Base-by-base conservation (phyloP, 2,113 vertebrate species). In the Seriola rivoliana region DNA sequence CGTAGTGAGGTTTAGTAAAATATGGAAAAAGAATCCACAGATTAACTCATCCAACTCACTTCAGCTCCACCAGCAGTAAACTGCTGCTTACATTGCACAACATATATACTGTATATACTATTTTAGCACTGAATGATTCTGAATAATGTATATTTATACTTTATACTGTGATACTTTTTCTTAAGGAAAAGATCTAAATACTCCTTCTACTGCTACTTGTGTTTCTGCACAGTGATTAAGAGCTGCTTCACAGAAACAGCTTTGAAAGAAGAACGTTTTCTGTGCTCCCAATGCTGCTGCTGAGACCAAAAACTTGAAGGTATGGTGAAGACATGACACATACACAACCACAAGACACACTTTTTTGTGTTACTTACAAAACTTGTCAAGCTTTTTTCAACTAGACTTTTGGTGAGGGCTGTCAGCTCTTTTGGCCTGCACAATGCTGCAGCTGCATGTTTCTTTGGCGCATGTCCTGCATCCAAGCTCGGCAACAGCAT, bases 351-450 rank as follows among this genome's bases (percentile, higher is more conserved):
- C 16, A 70, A 29, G 12, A 63, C 8, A 50, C 57, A 54, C 44
- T 48, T 3, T 10, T 5, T 8, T 17, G 12, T 8, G 13, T 42
- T 83, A 94, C 92, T 91, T 73, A 94, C 93, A 85, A 89, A 93
- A 34, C 0, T 0, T 2, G 0, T 12, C 82, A 90, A 29, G 50
- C 71, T 87, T 0, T 4, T 44, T 5, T 29, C 5, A 5, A 90
- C 5, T 0, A 9, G 19, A 0, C 0, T 12, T 25, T 23, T 55
- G 44, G 83, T 64, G 52, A 90, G 71, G n/a, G 16, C 44, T 0
- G 59, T 52, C 71, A 86, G 21, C 1, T 82, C 23, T 42, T 21
- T 89, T 0, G 10, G 58, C 3, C 1, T 50, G 80, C 88, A 93
- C 0, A 42, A 8, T 5, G 0, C 21, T 13, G 4, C 25, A 2